Percentiles rank a stretch among this genome's conserved stretches.
Evolutionary conservation across 2,113 vertebrate species (phyloP).

Genomic region (Thermophis baileyi): DNA sequence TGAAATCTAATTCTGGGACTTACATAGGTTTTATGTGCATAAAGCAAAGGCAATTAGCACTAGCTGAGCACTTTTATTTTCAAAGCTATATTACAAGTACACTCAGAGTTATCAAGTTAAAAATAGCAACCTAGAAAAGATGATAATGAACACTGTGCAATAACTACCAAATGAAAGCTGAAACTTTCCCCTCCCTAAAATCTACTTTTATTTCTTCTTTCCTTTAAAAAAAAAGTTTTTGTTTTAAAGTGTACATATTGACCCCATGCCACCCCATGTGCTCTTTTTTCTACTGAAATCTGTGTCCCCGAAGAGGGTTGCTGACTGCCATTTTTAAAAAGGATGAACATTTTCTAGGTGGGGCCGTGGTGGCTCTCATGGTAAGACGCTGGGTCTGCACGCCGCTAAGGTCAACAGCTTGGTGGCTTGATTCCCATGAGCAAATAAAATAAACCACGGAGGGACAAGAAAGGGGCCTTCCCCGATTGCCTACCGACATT

Average conservation of each 20-base stretch:
- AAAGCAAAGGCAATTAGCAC: constrained; percentile 65
- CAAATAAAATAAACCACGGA: too few species aligned
- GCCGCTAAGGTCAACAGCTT: too few species aligned
- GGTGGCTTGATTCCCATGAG: too few species aligned
- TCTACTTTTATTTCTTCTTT: not conserved
- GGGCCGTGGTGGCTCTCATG: too few species aligned
- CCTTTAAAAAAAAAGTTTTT: not conserved
- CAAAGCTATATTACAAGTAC: constrained; percentile 51
- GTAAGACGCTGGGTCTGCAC: too few species aligned
- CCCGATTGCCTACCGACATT: too few species aligned
- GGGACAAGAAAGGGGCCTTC: too few species aligned
- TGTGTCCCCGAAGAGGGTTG: not conserved
- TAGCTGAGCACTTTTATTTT: constrained; percentile 56
- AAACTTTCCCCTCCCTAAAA: constrained; percentile 5
- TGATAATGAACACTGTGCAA: constrained; percentile 32
- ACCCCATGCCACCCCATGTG: not conserved
- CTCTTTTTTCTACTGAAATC: not conserved
- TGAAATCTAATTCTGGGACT: constrained; percentile 68
- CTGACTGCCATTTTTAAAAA: constrained; percentile 6
- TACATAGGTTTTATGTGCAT: constrained; percentile 53
- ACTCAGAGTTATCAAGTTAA: constrained; percentile 48
- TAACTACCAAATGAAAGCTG: constrained; percentile 15
- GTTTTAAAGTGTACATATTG: not conserved
- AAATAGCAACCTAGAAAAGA: constrained; percentile 50
- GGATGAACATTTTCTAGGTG: constrained; percentile 1